A percentile compares a stretch with the other conserved stretches of the same genome.
These are phyloP conservation scores for Achroia grisella DNA, from an alignment of 1,140 invertebrate genomes.

Conservation along the genomic window DNA sequence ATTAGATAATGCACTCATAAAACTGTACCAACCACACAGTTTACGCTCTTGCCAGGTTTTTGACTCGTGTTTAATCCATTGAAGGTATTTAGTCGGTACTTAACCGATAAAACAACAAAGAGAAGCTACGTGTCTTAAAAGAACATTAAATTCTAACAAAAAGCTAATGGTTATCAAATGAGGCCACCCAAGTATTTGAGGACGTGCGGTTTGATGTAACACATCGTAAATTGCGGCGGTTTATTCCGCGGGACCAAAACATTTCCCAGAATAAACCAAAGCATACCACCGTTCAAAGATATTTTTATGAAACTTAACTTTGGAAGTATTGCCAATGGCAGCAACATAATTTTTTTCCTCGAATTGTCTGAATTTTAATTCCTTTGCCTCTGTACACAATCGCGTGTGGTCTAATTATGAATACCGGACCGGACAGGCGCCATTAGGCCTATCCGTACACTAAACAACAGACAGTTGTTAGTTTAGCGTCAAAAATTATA, in stretches of 20 bases:
- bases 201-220: constrained; percentile 50
- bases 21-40: too few species aligned
- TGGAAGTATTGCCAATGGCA: constrained; percentile 48
- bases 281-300: constrained; percentile 52
- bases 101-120: constrained; percentile 28
- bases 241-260: constrained; percentile 39
- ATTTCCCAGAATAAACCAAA: constrained; percentile 47
- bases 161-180: constrained; percentile 46
- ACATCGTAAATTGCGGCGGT: constrained; percentile 56
- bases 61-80: constrained; percentile 1
- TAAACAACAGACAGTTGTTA: too few species aligned
- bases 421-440: constrained; percentile 32
- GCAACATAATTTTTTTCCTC: constrained; percentile 56
- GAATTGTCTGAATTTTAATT: constrained; percentile 59
- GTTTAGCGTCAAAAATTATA: too few species aligned
- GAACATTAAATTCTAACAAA: constrained; percentile 53
- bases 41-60: neutral
- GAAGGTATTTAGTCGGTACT: constrained; percentile 5
- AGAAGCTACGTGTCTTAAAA: constrained; percentile 25
- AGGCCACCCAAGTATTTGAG: constrained; percentile 57
- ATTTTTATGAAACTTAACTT: constrained; percentile 53
- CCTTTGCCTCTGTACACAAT: constrained; percentile 38
- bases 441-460: too few species aligned
- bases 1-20: too few species aligned
- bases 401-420: constrained; percentile 67